Evolutionary conservation across 2,888 invertebrate genomes (phyloP), one percentile per base, ranked within the genome.

Genomic region (Ariolimax columbianus): DNA sequence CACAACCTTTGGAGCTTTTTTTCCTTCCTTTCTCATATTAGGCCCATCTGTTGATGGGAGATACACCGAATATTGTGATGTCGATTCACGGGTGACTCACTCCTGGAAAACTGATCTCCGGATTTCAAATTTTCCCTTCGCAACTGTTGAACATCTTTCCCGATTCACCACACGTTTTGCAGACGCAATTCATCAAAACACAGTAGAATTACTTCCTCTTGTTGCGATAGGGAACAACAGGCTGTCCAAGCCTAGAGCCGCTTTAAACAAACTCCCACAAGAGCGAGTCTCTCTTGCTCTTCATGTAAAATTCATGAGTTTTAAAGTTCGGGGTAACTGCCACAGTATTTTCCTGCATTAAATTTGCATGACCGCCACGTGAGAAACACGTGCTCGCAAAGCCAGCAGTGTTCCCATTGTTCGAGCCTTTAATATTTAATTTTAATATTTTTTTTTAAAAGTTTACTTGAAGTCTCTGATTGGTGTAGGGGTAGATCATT

Each of bases 91-190:
- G 1, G 66, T 66, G 66, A 66, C 66, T 66, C 66, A 66, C 1
- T 17, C 2, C 9, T 30, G 9, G 17, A 23, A 66, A 66, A 7
- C 33, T 30, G 66, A 66, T 33, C 11, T 33, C 33, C 66, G 1
- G 66, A 63, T n/a, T 63, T 6, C 26, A 63, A 63, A n/a, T 4
- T 6, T 63, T 11, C n/a, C n/a, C 4, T 33, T 66, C 30, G 7
- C 38, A 72, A 72, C 72, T 72, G 72, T 72, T 72, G 72, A 72
- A 26, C 68, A 11, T 70, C 70, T 3, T 38, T 23, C 36, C 1
- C 4, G 7, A 70, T 70, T 70, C 36, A 70, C 26, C 63, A 38
- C 75, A 59, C 40, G 40, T 43, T 19, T n/a, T 14, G 40, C 14
- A 36, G 9, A 33, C 51, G 14, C 11, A 38, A 17, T 38, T 70